Evolutionary conservation across 2,888 invertebrate species (phyloP).

Genomic region (Disparrhopalites patrizii): DNA sequence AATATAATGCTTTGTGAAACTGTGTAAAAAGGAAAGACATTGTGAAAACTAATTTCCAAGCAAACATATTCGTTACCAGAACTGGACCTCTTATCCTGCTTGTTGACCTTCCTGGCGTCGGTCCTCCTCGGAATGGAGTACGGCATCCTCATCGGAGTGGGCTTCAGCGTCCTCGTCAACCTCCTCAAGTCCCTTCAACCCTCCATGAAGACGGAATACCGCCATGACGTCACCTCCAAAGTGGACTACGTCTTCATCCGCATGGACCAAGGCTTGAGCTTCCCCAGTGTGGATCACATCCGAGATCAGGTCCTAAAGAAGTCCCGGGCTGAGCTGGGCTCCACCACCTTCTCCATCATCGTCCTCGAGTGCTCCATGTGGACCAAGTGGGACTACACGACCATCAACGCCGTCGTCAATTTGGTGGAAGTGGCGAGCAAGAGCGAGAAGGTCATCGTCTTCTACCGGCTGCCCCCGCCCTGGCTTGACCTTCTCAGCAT

Average conservation of each 20-base stretch:
- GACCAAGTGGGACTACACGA: constrained; percentile 39
- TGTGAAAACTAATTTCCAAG: no score
- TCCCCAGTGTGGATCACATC: constrained; percentile 43
- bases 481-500: not conserved
- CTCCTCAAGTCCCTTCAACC: constrained; percentile 65
- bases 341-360: constrained; percentile 24
- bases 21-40: no score
- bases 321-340: not conserved
- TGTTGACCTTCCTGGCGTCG: constrained; percentile 65
- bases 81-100: constrained; percentile 64
- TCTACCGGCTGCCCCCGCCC: not conserved
- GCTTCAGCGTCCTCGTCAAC: constrained; percentile 60
- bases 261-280: constrained; percentile 37
- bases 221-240: constrained; percentile 15
- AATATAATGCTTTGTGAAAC: no score
- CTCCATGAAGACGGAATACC: constrained; percentile 57
- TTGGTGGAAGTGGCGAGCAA: constrained; percentile 41
- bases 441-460: constrained; percentile 33
- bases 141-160: constrained; percentile 64
- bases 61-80: constrained; percentile 54
- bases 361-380: constrained; percentile 37
- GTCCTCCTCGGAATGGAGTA: constrained; percentile 66
- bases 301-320: constrained; percentile 30
- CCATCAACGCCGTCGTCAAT: constrained; percentile 32
- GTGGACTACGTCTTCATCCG: constrained; percentile 33